Conservation (phyloP, 2,888 invertebrate genomes). For the Chymomyza amoena region DNA sequence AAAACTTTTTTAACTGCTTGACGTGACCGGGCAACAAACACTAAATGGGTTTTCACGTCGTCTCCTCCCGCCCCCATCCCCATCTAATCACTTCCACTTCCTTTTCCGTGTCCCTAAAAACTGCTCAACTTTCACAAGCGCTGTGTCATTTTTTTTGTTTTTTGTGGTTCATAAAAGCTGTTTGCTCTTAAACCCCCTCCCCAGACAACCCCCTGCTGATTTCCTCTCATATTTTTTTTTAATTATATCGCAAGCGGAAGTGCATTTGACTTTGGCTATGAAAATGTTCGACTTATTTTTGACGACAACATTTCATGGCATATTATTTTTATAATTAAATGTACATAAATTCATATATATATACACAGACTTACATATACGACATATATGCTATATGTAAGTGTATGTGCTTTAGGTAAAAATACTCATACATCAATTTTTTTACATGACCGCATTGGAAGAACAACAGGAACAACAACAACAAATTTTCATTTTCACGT, state of each 20-base stretch:
- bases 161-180: neutral
- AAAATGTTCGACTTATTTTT: neutral
- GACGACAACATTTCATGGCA: slow-evolving; percentile 43
- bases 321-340: slow-evolving; percentile 69
- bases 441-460: neutral
- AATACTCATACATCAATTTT: neutral
- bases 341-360: slow-evolving; percentile 2
- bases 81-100: neutral
- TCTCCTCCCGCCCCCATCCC: neutral
- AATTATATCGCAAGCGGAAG: slow-evolving; percentile 1
- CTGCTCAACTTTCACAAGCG: neutral
- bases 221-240: neutral
- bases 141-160: neutral
- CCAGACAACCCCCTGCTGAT: neutral
- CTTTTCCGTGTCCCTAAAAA: neutral
- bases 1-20: slow-evolving; percentile 1
- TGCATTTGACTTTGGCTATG: neutral
- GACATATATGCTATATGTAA: neutral
- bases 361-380: slow-evolving; percentile 41
- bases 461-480: slow-evolving; percentile 4
- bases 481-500: slow-evolving; percentile 31
- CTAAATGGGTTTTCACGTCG: neutral
- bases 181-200: neutral
- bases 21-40: neutral
- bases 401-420: neutral